These are phyloP conservation scores for Empidonax traillii DNA, from an alignment of 2,113 vertebrate genomes.

Conservation along the genomic window DNA sequence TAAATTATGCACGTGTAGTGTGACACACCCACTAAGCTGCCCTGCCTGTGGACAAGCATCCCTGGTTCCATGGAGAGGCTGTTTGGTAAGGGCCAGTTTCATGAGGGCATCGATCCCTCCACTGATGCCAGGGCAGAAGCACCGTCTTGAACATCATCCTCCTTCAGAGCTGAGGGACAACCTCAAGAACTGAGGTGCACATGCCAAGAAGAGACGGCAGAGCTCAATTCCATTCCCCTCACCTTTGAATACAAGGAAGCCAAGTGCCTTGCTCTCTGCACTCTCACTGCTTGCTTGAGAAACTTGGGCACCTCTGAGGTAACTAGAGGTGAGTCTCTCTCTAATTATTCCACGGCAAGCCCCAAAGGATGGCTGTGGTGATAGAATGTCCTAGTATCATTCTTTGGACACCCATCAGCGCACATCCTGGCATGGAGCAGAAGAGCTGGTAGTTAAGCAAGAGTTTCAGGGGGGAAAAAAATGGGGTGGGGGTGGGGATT, in stretches of 20 bases:
- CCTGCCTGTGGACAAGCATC: neutral
- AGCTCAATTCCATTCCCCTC: neutral
- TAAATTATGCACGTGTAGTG: rapidly evolving
- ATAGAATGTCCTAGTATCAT: neutral
- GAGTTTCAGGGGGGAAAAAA: neutral
- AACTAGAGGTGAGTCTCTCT: neutral
- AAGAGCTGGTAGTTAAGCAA: neutral
- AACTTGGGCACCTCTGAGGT: rapidly evolving
- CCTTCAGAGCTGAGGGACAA: neutral
- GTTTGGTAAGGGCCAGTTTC: neutral
- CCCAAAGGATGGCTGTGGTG: neutral
- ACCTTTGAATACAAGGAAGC: neutral
- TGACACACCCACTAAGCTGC: neutral
- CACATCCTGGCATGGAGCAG: neutral
- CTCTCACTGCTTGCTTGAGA: neutral
- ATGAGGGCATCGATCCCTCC: rapidly evolving
- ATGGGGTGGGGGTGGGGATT: rapidly evolving
- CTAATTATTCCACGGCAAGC: neutral
- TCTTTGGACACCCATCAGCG: neutral
- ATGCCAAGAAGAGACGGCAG: neutral
- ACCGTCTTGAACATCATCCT: neutral
- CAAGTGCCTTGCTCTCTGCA: neutral
- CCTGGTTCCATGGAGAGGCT: neutral
- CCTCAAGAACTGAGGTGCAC: neutral
- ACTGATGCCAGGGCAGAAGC: neutral